Evolutionary conservation across 2,888 invertebrate species (phyloP).

Genomic region (Prosopocoilus inquinatus): DNA sequence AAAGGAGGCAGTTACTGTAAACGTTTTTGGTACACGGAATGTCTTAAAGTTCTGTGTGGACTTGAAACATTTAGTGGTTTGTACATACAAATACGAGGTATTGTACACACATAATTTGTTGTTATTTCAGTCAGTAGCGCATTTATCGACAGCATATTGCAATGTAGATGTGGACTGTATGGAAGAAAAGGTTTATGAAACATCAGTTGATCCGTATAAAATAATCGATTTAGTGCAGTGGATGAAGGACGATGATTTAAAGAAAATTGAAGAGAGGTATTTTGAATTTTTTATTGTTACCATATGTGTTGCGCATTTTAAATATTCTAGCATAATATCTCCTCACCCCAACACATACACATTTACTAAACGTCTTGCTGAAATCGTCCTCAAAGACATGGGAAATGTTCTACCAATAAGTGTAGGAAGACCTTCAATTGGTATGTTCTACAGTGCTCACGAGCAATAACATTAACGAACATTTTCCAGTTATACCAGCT

Average conservation of each 20-base stretch:
- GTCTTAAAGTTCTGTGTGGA: conserved; percentile 47
- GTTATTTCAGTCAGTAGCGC: conserved; percentile 37
- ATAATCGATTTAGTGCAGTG: conserved; percentile 58
- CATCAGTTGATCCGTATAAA: conserved; percentile 58
- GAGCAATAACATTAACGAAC: too few species aligned
- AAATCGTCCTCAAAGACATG: conserved; percentile 57
- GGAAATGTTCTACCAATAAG: conserved; percentile 79
- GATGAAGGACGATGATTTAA: conserved; percentile 11
- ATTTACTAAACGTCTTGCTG: conserved; percentile 90
- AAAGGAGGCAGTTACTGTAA: conserved; percentile 59
- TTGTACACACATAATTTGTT: neutral
- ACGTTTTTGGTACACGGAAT: conserved; percentile 58
- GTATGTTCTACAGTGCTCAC: conserved; percentile 51
- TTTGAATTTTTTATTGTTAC: too few species aligned
- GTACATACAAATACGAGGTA: neutral
- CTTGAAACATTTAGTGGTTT: conserved; percentile 13
- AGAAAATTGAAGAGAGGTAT: conserved; percentile 6
- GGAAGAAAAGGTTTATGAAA: conserved; percentile 76
- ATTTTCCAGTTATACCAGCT: conserved; percentile 13
- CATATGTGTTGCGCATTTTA: too few species aligned
- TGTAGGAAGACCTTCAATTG: conserved; percentile 88
- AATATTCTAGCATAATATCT: too few species aligned
- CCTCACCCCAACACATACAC: conserved; percentile 87
- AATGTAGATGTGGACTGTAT: conserved; percentile 73
- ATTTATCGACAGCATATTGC: conserved; percentile 86